phyloP scores from a whole-genome alignment of 2,113 vertebrate genomes.

The Pionites leucogaster region DNA sequence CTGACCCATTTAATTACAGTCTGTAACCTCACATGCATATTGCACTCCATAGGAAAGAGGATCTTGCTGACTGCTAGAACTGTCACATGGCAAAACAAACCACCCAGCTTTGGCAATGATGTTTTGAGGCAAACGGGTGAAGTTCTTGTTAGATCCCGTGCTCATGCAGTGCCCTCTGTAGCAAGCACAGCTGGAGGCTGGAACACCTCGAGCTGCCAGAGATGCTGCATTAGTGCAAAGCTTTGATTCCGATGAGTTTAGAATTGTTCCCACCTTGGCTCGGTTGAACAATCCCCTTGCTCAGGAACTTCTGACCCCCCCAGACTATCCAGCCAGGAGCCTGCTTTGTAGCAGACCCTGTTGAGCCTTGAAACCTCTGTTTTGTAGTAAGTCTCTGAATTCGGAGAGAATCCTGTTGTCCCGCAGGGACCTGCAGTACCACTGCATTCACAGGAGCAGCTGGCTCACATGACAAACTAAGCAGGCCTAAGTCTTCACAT shows the following conservation, averaged over 20 bases:
- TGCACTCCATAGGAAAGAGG: neutral
- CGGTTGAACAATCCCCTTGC: accelerated
- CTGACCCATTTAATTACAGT: no score
- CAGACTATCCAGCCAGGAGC: accelerated
- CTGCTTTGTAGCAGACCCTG: accelerated
- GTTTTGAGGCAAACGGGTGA: neutral
- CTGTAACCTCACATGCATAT: neutral
- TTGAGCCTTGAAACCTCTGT: neutral
- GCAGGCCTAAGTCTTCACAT: accelerated
- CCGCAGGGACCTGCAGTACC: accelerated
- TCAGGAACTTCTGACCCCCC: neutral
- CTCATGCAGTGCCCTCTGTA: accelerated
- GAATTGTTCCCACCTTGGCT: neutral
- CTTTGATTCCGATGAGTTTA: neutral
- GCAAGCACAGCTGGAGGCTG: neutral
- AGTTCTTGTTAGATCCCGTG: accelerated
- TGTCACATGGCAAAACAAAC: accelerated
- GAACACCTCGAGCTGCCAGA: accelerated
- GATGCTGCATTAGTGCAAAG: neutral
- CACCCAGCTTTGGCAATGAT: accelerated
- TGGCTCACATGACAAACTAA: accelerated
- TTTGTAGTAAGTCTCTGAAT: no score
- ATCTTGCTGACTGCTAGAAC: neutral
- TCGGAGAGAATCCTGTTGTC: neutral
- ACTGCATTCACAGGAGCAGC: accelerated